Evolutionary conservation across 2,888 invertebrate species (phyloP), one percentile per base, ranked within the genome.

Genomic region (Pachliopta kotzebuea): DNA sequence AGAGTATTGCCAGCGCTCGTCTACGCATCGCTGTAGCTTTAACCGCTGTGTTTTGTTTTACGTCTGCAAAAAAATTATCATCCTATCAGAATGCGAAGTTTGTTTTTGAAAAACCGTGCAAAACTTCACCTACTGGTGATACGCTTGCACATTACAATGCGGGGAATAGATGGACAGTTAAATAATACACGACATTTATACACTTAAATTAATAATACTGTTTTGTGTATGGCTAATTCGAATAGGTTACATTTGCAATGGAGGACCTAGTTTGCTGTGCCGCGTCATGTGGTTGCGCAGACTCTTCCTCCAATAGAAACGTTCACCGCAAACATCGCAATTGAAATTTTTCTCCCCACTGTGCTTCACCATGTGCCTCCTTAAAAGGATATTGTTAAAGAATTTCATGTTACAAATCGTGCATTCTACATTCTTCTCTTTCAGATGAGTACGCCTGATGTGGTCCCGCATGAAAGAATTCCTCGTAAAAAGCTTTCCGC

Each of bases 251-350:
- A 76, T 69, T 56, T 76, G 75, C 49, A 78, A 62, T 24, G 78
- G 63, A 65, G 76, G 75, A 2, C 77, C 62, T 60, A 80, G 80
- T 58, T 84, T 89, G 68, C 70, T 82, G 74, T 90, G 91, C 68
- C 86, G 82, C 31, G 81, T 87, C 76, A 93, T 88, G 70, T 95
- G 95, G 0, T 92, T 92, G 20, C 92, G 90, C 37, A 95, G 78
- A 71, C 94, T 93, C 62, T 94, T 94, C 63, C 93, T 88, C 80
- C 94, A 93, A 50, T 93, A 92, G 68, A 94, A 93, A 70, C 93
- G 87, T 67, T 93, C 93, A 0, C 93, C 93, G 65, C 94, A 94
- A 1, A 93, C 81, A 56, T 94, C 93, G 68, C 94, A 94, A 60
- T 93, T 92, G 66, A 93, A 93, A 56, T 90, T 91, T 63, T 92